Conservation (phyloP, 1,140 invertebrate genomes). For the Anastrepha ludens region DNA sequence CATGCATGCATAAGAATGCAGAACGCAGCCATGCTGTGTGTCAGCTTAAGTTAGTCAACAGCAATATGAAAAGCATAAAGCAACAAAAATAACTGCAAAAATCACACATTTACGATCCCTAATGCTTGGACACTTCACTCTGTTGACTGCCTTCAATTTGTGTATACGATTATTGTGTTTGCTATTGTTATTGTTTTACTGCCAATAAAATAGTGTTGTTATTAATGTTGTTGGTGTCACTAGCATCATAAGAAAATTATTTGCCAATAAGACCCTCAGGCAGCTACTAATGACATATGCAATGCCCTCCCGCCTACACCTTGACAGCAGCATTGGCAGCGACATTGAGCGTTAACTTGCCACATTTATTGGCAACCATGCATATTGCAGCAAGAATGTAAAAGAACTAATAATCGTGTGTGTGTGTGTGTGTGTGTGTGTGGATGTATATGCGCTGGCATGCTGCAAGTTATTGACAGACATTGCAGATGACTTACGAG, state of each 20-base stretch:
- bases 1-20: not conserved
- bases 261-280: conserved; percentile 5
- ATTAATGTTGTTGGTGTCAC: not conserved
- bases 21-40: not conserved
- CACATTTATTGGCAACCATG: not conserved
- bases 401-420: not conserved
- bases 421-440: not conserved
- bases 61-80: not conserved
- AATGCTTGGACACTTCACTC: too few relatives aligned
- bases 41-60: not conserved
- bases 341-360: not conserved
- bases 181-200: not conserved
- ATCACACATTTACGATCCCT: too few relatives aligned
- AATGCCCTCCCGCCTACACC: not conserved
- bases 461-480: conserved; percentile 2
- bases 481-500: not conserved
- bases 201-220: not conserved
- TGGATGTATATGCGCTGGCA: not conserved
- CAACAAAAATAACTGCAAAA: too few relatives aligned
- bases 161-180: not conserved
- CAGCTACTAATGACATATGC: conserved; percentile 34
- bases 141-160: too few relatives aligned
- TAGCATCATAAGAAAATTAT: conserved; percentile 23
- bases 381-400: not conserved
- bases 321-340: not conserved